Percentiles rank a stretch among this genome's conserved stretches.
Evolutionary conservation across 1,140 invertebrate genomes (phyloP).

Genomic region (Neodiprion fabricii): DNA sequence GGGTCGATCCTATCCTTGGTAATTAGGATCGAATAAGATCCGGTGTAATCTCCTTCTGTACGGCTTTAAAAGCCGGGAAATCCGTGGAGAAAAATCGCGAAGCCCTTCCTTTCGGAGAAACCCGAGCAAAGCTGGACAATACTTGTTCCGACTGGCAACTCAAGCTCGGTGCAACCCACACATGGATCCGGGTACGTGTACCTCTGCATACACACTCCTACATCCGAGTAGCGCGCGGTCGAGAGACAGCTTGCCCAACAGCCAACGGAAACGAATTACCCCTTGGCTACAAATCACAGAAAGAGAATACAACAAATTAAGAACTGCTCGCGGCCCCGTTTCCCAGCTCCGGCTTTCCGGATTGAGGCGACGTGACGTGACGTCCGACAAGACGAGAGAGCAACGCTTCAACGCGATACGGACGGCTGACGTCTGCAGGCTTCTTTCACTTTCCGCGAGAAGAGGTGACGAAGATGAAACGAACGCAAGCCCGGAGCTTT

Average conservation of each 20-base stretch:
- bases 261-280: constrained; percentile 4
- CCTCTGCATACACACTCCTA: neutral
- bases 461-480: no score
- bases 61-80: constrained; percentile 2
- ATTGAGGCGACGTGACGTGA: neutral
- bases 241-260: constrained; percentile 1
- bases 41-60: neutral
- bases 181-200: neutral
- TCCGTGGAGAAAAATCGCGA: constrained; percentile 2
- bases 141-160: neutral
- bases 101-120: constrained; percentile 5
- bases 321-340: neutral
- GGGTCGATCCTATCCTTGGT: neutral
- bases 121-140: neutral
- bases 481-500: no score
- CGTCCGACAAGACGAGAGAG: neutral
- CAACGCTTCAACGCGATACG: neutral
- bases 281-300: constrained; percentile 1
- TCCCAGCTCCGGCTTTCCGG: neutral
- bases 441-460: neutral
- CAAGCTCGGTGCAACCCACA: neutral
- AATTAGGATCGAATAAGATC: neutral
- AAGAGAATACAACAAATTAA: constrained; percentile 8
- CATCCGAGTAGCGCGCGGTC: neutral
- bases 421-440: neutral